Conservation (phyloP, 2,888 invertebrate species). For the Volucella inanis region DNA sequence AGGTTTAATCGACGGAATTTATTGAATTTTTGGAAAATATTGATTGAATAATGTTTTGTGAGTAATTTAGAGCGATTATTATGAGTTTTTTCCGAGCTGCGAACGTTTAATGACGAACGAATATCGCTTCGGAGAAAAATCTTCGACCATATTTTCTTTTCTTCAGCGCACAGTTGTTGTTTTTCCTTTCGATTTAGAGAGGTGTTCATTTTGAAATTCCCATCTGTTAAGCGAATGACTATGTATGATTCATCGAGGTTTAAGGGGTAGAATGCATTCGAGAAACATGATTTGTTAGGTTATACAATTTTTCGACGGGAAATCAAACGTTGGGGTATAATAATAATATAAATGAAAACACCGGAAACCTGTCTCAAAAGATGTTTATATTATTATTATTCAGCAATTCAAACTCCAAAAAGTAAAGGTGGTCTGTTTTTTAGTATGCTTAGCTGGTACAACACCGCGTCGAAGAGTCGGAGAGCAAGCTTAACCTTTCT, state of each 20-base stretch:
- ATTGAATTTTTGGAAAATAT: slow-evolving; percentile 28
- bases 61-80: slow-evolving; percentile 22
- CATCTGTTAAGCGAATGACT: not conserved
- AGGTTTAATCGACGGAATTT: slow-evolving; percentile 6
- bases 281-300: too few species aligned
- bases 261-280: too few species aligned
- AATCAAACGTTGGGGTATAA: too few species aligned
- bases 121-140: slow-evolving; percentile 69
- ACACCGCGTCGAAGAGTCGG: too few species aligned
- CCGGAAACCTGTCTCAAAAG: too few species aligned
- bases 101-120: slow-evolving; percentile 66
- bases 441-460: too few species aligned
- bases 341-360: too few species aligned
- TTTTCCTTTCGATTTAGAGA: slow-evolving; percentile 40
- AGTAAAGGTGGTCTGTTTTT: too few species aligned
- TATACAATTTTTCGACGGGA: too few species aligned
- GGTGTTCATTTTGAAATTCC: slow-evolving; percentile 2
- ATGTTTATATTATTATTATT: too few species aligned
- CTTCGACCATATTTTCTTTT: slow-evolving; percentile 72
- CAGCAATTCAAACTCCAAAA: too few species aligned
- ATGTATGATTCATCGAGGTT: not conserved
- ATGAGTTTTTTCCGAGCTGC: slow-evolving; percentile 45
- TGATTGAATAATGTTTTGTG: slow-evolving; percentile 33
- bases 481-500: too few species aligned
- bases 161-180: slow-evolving; percentile 68